Evolutionary conservation across 2,888 invertebrate species (phyloP), one percentile per base, ranked within the genome.

Genomic region (Ypsolopha sequella): DNA sequence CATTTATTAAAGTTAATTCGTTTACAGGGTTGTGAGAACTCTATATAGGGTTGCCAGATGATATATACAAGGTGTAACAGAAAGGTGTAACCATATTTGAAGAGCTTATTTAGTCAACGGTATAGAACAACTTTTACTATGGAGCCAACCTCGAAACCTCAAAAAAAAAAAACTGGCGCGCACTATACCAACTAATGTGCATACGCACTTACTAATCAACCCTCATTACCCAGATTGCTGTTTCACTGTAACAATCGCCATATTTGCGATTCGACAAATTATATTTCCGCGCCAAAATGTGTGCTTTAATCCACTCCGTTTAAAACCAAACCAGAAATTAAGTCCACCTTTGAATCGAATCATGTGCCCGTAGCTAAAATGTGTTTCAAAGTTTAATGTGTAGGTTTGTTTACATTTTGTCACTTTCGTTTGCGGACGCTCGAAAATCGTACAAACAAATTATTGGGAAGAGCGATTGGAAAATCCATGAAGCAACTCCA

Each of bases 381-480:
- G 24, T 24, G 24, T 24, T 24, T n/a, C 2, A 24, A 24, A 24
- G 24, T 24, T 24, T 24, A 24, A 24, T 24, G 24, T 24, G 24
- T 24, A 2, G 4, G n/a, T n/a, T 24, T 24, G 4, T 3, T 24
- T 38, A 38, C 2, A 38, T 38, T 38, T 2, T 38, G n/a, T n/a
- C 10, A 38, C 10, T 10, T 38, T 38, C n/a, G n/a, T 4, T 73
- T 72, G 71, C 61, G 68, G 65, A 58, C 64, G 66, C 65, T 65
- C 66, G 67, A 67, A 74, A 75, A 74, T 75, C 72, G 72, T 65
- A 62, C 78, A 80, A 79, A 78, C 78, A 79, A 76, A 79, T 80
- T 80, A 80, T 74, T 72, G 68, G 64, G 71, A 73, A 73, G 73
- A 73, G 69, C 70, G 66, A 76, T 76, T 72, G 76, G 75, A 64